phyloP scores from a whole-genome alignment of 2,888 invertebrate genomes.

The Xanthorhoe designata region DNA sequence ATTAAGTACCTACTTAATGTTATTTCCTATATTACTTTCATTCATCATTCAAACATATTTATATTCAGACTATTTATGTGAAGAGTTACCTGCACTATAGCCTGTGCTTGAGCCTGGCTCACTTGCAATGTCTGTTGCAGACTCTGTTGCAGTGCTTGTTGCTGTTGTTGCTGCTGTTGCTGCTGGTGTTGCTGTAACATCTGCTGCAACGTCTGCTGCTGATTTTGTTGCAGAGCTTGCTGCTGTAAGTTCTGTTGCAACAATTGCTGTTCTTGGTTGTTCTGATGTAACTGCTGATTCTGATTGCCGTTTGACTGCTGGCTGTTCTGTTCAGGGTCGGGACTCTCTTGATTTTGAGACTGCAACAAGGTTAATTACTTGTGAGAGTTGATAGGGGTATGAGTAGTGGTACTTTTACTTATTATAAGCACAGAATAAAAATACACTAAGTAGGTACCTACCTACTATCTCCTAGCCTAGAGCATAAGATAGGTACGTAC shows the following conservation, averaged over 20 bases:
- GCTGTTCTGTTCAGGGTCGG: slow-evolving; percentile 75
- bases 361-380: slow-evolving; percentile 60
- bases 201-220: slow-evolving; percentile 65
- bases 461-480: too few species aligned
- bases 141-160: slow-evolving; percentile 54
- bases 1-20: too few species aligned
- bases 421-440: too few species aligned
- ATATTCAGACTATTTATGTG: not conserved
- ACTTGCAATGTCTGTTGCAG: slow-evolving; percentile 71
- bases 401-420: too few species aligned
- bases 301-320: slow-evolving; percentile 81
- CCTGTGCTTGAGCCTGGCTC: slow-evolving; percentile 79
- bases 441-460: too few species aligned
- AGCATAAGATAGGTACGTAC: too few species aligned
- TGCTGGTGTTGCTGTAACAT: slow-evolving; percentile 61
- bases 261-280: slow-evolving; percentile 76
- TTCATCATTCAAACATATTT: too few species aligned
- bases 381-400: too few species aligned
- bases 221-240: slow-evolving; percentile 64
- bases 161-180: slow-evolving; percentile 66
- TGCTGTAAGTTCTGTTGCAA: slow-evolving; percentile 78
- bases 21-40: too few species aligned
- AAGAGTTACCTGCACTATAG: slow-evolving; percentile 62
- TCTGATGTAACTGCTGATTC: slow-evolving; percentile 75
- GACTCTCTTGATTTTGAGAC: slow-evolving; percentile 81